These are phyloP conservation scores for Eilema griseolum DNA, from an alignment of 2,888 invertebrate species.

Conservation along the genomic window DNA sequence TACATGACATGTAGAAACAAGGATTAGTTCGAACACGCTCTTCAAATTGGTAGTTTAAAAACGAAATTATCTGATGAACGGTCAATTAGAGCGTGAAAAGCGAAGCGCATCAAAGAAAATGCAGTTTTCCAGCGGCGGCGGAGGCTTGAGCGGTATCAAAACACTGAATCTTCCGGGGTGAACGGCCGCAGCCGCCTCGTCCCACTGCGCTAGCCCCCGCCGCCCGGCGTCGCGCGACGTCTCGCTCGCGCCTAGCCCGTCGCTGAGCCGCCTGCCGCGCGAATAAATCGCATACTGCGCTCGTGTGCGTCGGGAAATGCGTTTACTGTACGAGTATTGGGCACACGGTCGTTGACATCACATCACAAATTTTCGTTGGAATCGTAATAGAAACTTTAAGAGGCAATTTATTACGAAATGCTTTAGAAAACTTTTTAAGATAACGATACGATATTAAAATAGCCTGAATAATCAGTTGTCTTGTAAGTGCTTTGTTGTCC, in stretches of 20 bases:
- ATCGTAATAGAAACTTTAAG: slow-evolving; percentile 36
- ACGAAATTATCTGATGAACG: slow-evolving; percentile 66
- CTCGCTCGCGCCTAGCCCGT: slow-evolving; percentile 61
- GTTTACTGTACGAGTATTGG: slow-evolving; percentile 84
- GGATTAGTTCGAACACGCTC: slow-evolving; percentile 12
- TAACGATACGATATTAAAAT: slow-evolving; percentile 16
- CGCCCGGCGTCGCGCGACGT: slow-evolving; percentile 67
- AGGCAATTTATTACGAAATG: slow-evolving; percentile 25
- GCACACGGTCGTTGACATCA: slow-evolving; percentile 82
- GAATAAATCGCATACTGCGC: slow-evolving; percentile 78
- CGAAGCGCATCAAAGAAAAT: slow-evolving; percentile 84
- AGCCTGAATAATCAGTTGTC: slow-evolving; percentile 16
- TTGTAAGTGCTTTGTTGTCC: background rate
- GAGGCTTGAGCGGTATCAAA: slow-evolving; percentile 85
- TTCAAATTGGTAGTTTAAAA: slow-evolving; percentile 49
- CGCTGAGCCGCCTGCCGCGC: slow-evolving; percentile 60
- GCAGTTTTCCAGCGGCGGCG: slow-evolving; percentile 81
- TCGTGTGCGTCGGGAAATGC: slow-evolving; percentile 82
- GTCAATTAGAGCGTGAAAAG: slow-evolving; percentile 85
- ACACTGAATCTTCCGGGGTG: slow-evolving; percentile 87
- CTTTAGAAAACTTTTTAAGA: slow-evolving; percentile 12
- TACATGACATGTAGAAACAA: background rate
- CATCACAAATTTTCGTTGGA: slow-evolving; percentile 72
- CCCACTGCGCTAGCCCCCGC: slow-evolving; percentile 70
- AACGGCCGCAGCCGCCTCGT: slow-evolving; percentile 76